phyloP scores from a whole-genome alignment of 2,888 invertebrate species.

The Geotrupes spiniger region DNA sequence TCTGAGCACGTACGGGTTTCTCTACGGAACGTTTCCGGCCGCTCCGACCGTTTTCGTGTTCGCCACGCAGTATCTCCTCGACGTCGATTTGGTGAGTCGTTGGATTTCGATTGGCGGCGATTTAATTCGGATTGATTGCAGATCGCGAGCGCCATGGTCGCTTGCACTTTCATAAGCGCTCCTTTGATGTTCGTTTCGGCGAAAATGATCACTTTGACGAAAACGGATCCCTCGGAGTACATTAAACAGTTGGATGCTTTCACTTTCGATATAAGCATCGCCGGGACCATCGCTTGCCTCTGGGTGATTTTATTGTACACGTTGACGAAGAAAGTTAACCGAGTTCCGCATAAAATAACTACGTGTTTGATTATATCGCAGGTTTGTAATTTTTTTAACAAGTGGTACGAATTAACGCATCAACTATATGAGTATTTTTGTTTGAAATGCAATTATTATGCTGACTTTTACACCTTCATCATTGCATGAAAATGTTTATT shows the following conservation, averaged over 20 bases:
- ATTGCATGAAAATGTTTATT: constrained; percentile 10
- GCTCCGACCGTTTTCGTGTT: constrained; percentile 97
- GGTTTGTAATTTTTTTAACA: too few species aligned
- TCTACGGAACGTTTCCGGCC: constrained; percentile 94
- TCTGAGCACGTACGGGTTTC: constrained; percentile 87
- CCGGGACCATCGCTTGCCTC: constrained; percentile 70
- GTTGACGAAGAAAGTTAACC: constrained; percentile 70
- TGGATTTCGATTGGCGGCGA: too few species aligned
- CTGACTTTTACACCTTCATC: too few species aligned
- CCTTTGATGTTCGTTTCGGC: constrained; percentile 95
- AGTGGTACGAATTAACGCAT: too few species aligned
- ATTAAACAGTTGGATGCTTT: constrained; percentile 73
- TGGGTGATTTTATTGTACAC: constrained; percentile 77
- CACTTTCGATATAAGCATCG: constrained; percentile 80
- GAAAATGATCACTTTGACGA: constrained; percentile 81
- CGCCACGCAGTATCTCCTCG: constrained; percentile 81
- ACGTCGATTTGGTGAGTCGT: constrained; percentile 82
- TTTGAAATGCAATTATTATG: too few species aligned
- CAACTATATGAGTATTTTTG: too few species aligned
- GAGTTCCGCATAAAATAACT: constrained; percentile 81
- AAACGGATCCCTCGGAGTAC: constrained; percentile 68
- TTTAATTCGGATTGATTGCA: constrained; percentile 42
- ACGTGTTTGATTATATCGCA: constrained; percentile 76
- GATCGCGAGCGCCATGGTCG: constrained; percentile 92
- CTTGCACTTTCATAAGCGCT: constrained; percentile 90